A percentile compares a stretch with the other conserved stretches of the same genome.
Conservation (phyloP, 2,888 invertebrate genomes). For the Ptycholaimellus sp. region DNA sequence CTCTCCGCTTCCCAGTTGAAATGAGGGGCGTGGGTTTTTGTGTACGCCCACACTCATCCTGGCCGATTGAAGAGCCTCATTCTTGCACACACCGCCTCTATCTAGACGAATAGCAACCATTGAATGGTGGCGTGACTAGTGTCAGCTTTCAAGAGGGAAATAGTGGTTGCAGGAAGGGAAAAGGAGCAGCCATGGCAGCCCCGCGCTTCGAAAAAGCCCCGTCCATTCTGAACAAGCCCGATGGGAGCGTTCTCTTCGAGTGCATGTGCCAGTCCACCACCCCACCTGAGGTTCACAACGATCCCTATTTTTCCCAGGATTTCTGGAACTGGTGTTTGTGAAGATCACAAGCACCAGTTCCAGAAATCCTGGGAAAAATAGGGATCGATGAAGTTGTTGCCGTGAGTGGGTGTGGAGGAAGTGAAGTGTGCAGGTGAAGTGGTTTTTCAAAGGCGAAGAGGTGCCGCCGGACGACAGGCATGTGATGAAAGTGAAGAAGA, state of each 20-base stretch:
- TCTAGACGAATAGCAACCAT: no score
- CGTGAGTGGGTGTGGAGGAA: no score
- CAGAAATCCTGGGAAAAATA: not conserved
- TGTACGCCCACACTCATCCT: no score
- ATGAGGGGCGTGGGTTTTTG: no score
- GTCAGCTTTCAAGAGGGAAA: no score
- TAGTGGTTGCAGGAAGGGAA: no score
- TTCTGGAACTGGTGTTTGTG: not conserved
- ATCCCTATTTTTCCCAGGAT: not conserved
- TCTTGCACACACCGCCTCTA: no score
- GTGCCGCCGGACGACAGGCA: slow-evolving; percentile 19
- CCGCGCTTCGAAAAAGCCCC: slow-evolving; percentile 23
- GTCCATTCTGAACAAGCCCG: slow-evolving; percentile 17
- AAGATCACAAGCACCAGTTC: not conserved
- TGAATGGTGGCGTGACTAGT: no score
- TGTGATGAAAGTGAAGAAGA: slow-evolving; percentile 21
- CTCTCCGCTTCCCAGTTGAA: no score
- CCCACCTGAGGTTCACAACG: not conserved
- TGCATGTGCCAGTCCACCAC: slow-evolving; percentile 19
- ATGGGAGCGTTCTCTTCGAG: slow-evolving; percentile 22
- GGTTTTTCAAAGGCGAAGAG: slow-evolving; percentile 21
- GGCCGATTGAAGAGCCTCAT: no score
- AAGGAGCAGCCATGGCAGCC: no score
- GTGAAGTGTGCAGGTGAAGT: no score
- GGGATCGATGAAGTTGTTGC: not conserved